Percentiles rank a stretch among this genome's conserved stretches.
Evolutionary conservation across 2,797 vertebrate species (phyloP).

Genomic region (Dendrocincla fuliginosa): DNA sequence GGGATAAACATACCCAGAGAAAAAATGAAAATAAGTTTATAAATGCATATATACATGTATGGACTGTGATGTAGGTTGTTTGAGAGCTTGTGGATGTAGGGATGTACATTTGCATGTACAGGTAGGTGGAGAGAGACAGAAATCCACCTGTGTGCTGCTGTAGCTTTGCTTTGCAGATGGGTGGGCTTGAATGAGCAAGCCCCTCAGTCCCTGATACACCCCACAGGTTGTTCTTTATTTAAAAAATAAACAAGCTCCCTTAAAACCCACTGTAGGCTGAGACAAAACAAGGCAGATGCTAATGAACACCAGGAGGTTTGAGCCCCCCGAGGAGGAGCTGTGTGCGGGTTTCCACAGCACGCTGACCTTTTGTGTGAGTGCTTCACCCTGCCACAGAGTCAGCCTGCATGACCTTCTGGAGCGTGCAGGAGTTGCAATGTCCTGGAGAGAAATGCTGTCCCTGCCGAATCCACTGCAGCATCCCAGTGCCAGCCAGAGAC

Average conservation of each 20-base stretch:
- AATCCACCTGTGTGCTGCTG: neutral
- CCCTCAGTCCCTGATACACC: neutral
- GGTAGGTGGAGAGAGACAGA: neutral
- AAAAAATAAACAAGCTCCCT: neutral
- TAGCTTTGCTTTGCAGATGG: neutral
- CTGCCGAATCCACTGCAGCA: fast-evolving
- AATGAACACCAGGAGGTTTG: neutral
- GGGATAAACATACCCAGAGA: neutral
- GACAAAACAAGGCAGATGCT: neutral
- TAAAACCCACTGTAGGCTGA: neutral
- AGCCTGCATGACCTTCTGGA: slow-evolving; percentile 32
- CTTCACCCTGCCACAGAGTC: neutral
- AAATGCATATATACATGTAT: neutral
- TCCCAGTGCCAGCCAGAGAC: neutral
- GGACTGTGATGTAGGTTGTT: neutral
- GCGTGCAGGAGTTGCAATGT: neutral
- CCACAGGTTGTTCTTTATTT: neutral
- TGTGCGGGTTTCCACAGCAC: neutral
- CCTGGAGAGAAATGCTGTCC: slow-evolving; percentile 29
- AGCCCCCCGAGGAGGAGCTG: neutral
- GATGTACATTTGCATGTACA: fast-evolving
- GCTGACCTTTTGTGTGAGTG: slow-evolving; percentile 46
- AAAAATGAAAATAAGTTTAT: neutral
- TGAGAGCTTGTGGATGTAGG: neutral
- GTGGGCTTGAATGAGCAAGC: neutral